phyloP scores from a whole-genome alignment of 2,888 invertebrate species.

The Asteroscopus sphinx region DNA sequence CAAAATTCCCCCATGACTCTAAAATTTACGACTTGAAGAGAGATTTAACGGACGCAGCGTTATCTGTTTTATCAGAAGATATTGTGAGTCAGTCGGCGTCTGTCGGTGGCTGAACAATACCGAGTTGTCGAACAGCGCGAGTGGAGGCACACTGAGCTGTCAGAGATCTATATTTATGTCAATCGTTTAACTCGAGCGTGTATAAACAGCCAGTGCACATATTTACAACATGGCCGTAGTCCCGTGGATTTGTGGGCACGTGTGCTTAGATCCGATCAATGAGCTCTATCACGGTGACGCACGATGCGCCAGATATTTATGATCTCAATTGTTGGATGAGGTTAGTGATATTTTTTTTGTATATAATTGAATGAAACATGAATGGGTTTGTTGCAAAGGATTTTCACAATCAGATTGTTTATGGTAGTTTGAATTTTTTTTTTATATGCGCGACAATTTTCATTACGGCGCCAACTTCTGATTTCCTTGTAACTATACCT shows the following conservation, averaged over 20 bases:
- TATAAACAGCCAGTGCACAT: constrained; percentile 60
- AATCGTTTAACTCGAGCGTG: constrained; percentile 57
- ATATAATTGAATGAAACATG: constrained; percentile 27
- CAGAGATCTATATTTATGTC: constrained; percentile 60
- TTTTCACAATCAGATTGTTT: constrained; percentile 6
- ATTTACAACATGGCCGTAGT: constrained; percentile 49
- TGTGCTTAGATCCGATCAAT: constrained; percentile 66
- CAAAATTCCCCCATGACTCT: constrained; percentile 84
- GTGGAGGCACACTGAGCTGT: constrained; percentile 34
- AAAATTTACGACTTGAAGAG: constrained; percentile 86
- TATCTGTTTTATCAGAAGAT: constrained; percentile 87
- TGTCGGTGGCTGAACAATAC: constrained; percentile 74
- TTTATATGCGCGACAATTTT: background rate
- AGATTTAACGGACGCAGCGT: constrained; percentile 83
- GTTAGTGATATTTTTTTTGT: constrained; percentile 69
- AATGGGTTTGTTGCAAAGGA: constrained; percentile 27
- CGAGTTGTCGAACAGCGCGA: constrained; percentile 62
- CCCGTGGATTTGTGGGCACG: constrained; percentile 58
- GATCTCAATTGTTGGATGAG: constrained; percentile 62
- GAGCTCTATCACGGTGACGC: constrained; percentile 62
- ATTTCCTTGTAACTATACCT: background rate
- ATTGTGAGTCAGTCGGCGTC: constrained; percentile 73
- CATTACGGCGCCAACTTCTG: background rate
- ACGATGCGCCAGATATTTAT: constrained; percentile 56
- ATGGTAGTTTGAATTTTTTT: too few species aligned